phyloP scores from a whole-genome alignment of 2,888 invertebrate genomes.

The Alcis repandata region DNA sequence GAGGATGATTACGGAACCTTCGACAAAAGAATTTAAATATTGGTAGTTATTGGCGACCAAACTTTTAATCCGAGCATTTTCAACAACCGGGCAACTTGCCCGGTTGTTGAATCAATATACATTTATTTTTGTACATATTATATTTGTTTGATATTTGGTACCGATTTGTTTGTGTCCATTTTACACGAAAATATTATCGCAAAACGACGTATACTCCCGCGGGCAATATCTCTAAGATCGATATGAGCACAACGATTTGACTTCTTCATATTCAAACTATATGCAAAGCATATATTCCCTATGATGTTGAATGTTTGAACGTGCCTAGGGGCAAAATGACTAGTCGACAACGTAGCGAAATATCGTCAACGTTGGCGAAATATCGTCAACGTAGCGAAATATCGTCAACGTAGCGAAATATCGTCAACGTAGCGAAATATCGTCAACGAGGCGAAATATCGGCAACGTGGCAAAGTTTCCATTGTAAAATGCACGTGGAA shows the following conservation, averaged over 20 bases:
- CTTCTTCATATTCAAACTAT: slow-evolving; percentile 40
- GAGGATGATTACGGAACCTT: too few relatives aligned
- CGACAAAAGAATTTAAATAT: too few relatives aligned
- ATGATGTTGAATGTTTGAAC: slow-evolving; percentile 35
- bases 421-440: slow-evolving; percentile 5
- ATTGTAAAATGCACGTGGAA: too few relatives aligned
- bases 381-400: slow-evolving; percentile 27
- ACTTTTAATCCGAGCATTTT: too few relatives aligned
- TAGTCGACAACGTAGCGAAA: slow-evolving; percentile 32
- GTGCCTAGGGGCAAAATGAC: slow-evolving; percentile 53
- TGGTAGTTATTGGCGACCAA: too few relatives aligned
- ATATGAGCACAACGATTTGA: slow-evolving; percentile 55
- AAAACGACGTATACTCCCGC: slow-evolving; percentile 57
- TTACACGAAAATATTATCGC: slow-evolving; percentile 48
- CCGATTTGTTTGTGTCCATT: slow-evolving; percentile 1
- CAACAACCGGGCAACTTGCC: too few relatives aligned
- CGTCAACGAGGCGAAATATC: slow-evolving; percentile 6
- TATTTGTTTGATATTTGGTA: background rate
- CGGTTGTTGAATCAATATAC: too few relatives aligned
- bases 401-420: slow-evolving; percentile 51
- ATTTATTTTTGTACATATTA: background rate
- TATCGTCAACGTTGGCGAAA: slow-evolving; percentile 50
- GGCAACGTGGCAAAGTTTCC: slow-evolving; percentile 45
- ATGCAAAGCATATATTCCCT: slow-evolving; percentile 49
- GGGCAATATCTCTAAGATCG: slow-evolving; percentile 47